phyloP scores from a whole-genome alignment of 2,888 invertebrate species.

The Adelognathus sp. region DNA sequence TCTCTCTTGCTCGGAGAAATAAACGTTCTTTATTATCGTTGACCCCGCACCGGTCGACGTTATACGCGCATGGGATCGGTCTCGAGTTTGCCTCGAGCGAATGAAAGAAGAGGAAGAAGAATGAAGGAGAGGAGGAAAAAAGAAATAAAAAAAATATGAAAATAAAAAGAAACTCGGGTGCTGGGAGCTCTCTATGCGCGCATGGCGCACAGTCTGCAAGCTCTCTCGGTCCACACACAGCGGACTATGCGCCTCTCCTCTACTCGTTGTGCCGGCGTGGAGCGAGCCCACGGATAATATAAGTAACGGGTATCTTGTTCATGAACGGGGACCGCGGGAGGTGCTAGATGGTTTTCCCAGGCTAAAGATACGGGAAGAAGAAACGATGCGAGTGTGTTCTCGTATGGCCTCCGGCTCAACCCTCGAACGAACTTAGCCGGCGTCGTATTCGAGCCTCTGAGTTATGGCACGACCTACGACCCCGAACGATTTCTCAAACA shows the following conservation, averaged over 20 bases:
- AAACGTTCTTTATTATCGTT: slow-evolving; percentile 62
- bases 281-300: slow-evolving; percentile 56
- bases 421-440: background rate
- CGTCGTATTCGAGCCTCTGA: slow-evolving; percentile 42
- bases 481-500: slow-evolving; percentile 60
- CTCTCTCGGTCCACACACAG: slow-evolving; percentile 23
- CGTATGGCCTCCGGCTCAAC: slow-evolving; percentile 45
- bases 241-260: too few relatives aligned
- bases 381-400: slow-evolving; percentile 61
- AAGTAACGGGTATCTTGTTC: slow-evolving; percentile 59
- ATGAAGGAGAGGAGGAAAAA: slow-evolving; percentile 8
- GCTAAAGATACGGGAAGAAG: slow-evolving; percentile 56
- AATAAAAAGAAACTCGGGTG: slow-evolving; percentile 45
- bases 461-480: slow-evolving; percentile 58
- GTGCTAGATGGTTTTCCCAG: slow-evolving; percentile 59
- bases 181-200: slow-evolving; percentile 59
- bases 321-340: slow-evolving; percentile 56
- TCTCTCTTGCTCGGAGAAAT: slow-evolving; percentile 57
- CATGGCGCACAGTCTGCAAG: slow-evolving; percentile 43
- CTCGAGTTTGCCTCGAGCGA: slow-evolving; percentile 58
- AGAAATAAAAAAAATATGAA: background rate
- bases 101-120: too few relatives aligned
- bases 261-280: slow-evolving; percentile 54
- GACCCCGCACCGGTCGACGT: slow-evolving; percentile 60
- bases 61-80: slow-evolving; percentile 56